Conservation (phyloP, 2,888 invertebrate genomes). For the Nymphalis polychloros region DNA sequence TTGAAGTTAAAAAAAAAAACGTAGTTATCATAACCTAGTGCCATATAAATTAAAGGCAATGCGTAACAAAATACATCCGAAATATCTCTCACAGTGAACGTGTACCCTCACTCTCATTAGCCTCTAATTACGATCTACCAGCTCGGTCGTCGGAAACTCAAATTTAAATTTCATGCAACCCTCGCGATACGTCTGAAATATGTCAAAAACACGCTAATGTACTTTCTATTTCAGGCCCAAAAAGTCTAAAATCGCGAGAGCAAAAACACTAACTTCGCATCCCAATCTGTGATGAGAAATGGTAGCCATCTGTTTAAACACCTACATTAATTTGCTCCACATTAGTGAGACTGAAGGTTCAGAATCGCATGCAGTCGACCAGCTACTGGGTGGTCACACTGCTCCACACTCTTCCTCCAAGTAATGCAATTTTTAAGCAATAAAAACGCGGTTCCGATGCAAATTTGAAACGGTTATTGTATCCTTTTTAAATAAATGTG, state of each 20-base stretch:
- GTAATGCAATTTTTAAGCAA: conserved; percentile 75
- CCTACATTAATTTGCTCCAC: conserved; percentile 38
- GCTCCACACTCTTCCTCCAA: conserved; percentile 54
- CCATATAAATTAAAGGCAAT: conserved; percentile 59
- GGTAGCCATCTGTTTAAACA: conserved; percentile 35
- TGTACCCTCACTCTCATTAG: conserved; percentile 73
- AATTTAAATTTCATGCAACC: conserved; percentile 66
- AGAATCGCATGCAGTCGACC: conserved; percentile 31
- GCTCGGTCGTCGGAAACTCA: conserved; percentile 68
- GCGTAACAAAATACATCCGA: conserved; percentile 57
- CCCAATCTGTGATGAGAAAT: conserved; percentile 29
- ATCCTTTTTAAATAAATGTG: conserved; percentile 79
- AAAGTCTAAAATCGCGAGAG: conserved; percentile 38
- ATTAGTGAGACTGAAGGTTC: conserved; percentile 34
- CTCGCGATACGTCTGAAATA: conserved; percentile 35
- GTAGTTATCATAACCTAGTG: conserved; percentile 43
- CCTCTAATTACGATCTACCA: conserved; percentile 68
- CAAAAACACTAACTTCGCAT: conserved; percentile 26
- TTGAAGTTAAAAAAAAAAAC: conserved; percentile 32
- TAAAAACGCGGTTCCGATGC: conserved; percentile 72
- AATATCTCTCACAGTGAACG: conserved; percentile 55
- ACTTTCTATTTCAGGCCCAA: conserved; percentile 39
- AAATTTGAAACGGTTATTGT: conserved; percentile 80
- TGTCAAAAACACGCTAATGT: conserved; percentile 43
- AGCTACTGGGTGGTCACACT: conserved; percentile 29